Conservation (phyloP, 2,797 vertebrate genomes). For the Streptopelia turtur region DNA sequence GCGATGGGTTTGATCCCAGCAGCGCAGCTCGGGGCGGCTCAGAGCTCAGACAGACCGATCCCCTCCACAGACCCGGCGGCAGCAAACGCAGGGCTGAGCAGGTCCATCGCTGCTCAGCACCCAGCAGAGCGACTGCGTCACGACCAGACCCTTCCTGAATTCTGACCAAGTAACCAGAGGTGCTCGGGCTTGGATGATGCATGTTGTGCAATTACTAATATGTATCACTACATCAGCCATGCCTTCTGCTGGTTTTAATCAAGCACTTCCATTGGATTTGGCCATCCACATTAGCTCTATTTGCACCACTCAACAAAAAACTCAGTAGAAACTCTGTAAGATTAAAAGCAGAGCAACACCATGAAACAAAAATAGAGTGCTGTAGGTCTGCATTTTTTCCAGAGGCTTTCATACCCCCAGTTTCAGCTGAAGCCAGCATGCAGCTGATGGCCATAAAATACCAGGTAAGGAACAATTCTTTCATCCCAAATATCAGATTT, state of each 20-base stretch:
- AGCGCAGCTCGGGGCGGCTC: rapidly evolving
- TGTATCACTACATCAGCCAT: not conserved
- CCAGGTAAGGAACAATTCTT: not conserved
- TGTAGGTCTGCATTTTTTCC: not conserved
- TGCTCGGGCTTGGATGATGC: not conserved
- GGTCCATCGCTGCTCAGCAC: rapidly evolving
- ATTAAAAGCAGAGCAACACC: not conserved
- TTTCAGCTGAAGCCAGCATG: not conserved
- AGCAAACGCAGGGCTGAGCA: not conserved
- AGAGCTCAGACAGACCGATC: not conserved
- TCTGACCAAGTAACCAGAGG: not conserved
- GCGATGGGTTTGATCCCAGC: not conserved
- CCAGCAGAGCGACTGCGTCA: rapidly evolving
- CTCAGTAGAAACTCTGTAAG: not conserved
- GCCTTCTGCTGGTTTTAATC: not conserved
- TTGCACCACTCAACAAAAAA: not conserved
- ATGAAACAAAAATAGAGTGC: not conserved
- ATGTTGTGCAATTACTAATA: not conserved
- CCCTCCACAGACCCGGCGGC: not conserved
- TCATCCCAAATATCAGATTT: not conserved
- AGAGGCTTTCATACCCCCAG: not conserved
- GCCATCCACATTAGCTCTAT: not conserved
- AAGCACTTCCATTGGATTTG: not conserved
- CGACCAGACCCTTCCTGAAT: not conserved
- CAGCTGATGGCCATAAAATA: not conserved